Evolutionary conservation across 2,797 vertebrate genomes (phyloP), one percentile per base, ranked within the genome.

Genomic region (Pangasius macronema): DNA sequence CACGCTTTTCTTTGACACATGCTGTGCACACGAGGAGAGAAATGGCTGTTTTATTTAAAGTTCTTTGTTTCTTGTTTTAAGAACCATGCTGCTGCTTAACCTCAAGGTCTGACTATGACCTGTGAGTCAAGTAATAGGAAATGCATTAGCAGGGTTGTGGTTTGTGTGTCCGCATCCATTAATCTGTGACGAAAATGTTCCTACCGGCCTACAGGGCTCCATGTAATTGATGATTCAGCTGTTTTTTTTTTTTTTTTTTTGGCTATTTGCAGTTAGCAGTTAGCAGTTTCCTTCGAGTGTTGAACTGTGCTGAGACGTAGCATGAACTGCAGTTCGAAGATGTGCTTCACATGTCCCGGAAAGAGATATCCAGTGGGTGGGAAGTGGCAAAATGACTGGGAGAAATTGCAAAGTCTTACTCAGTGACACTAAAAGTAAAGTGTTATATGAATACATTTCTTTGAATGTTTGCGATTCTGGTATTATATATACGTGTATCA

Each of bases 51-150:
- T 81, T 82, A 57, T 84, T 70, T 49, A 55, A 83, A 76, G 22
- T 33, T 27, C 18, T 20, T 76, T 57, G 68, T 59, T 83, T 76
- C 42, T 86, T 36, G 65, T 59, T 83, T 83, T 33, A 76, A 84
- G 22, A 72, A 82, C 61, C 79, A 57, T 72, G 39, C 20, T 55
- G 8, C 53, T 67, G 1, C 57, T 84, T 51, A 79, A 86, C 80
- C 87, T 65, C 30, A 16, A 70, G 33, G n/a, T 76, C 59, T 51
- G 27, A 20, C 68, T 73, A 24, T 83, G 86, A 89, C 82, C 82
- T 86, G 18, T 27, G n/a, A 84, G 87, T 85, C 82, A 79, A 77
- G 76, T 39, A 87, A 86, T 82, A 68, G 70, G 57, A 89, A 87
- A 82, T 67, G 61, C 76, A 90, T 87, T 83, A 83, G 84, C 9